These are phyloP conservation scores for Sipha flava DNA, from an alignment of 1,140 invertebrate species.

Conservation along the genomic window DNA sequence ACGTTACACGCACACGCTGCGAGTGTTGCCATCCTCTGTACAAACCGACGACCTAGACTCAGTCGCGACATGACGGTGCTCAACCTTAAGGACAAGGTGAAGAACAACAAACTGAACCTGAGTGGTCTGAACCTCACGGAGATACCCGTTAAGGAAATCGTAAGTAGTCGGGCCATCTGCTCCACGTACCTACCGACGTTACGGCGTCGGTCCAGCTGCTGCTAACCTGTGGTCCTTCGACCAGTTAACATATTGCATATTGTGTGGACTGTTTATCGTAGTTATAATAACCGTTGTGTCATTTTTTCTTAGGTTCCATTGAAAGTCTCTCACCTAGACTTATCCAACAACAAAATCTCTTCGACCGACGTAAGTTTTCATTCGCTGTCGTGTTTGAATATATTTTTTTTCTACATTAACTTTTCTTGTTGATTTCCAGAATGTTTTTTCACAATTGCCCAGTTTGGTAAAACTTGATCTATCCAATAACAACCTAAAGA, in stretches of 20 bases:
- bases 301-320: neutral
- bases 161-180: no score
- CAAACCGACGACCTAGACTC: neutral
- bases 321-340: constrained; percentile 8
- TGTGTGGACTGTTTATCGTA: no score
- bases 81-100: constrained; percentile 19
- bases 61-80: neutral
- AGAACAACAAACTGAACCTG: constrained; percentile 18
- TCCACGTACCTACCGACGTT: no score
- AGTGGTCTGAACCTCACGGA: neutral
- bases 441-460: neutral
- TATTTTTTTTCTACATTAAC: no score
- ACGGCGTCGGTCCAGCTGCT: no score
- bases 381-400: no score
- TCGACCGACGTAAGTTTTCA: neutral
- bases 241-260: no score
- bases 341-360: constrained; percentile 19
- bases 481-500: constrained; percentile 5
- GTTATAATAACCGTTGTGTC: neutral
- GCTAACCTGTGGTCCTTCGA: no score
- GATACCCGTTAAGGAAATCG: constrained; percentile 18
- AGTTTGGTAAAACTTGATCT: constrained; percentile 11
- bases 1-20: no score
- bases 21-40: no score
- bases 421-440: neutral